These are phyloP conservation scores for Scaptomyza parva DNA, from an alignment of 2,888 invertebrate genomes.

Conservation along the genomic window DNA sequence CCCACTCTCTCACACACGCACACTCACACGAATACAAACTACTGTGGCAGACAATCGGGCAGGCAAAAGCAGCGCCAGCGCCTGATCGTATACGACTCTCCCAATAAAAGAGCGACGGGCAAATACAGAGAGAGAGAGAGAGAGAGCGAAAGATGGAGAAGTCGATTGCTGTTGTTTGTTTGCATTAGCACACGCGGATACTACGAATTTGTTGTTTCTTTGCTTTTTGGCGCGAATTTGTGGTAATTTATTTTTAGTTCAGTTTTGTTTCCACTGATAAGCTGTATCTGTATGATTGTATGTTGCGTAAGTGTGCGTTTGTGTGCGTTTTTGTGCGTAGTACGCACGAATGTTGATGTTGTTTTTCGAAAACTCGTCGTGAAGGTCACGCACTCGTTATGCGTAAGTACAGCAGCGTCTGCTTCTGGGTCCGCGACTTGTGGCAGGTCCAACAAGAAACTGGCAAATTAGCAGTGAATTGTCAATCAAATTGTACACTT, in stretches of 20 bases:
- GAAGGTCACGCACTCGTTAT: slow-evolving; percentile 66
- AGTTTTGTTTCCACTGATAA: slow-evolving; percentile 62
- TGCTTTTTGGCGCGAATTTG: slow-evolving; percentile 68
- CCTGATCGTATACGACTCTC: slow-evolving; percentile 16
- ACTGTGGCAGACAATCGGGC: slow-evolving; percentile 49
- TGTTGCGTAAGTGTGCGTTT: slow-evolving; percentile 20
- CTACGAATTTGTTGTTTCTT: slow-evolving; percentile 35
- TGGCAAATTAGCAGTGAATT: slow-evolving; percentile 29
- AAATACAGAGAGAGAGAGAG: not conserved
- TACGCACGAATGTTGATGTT: slow-evolving; percentile 57
- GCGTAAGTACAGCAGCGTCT: slow-evolving; percentile 69
- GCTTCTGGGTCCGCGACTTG: slow-evolving; percentile 36
- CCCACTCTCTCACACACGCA: slow-evolving; percentile 43
- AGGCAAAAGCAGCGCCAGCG: slow-evolving; percentile 16
- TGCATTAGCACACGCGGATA: slow-evolving; percentile 42
- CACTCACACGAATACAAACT: not conserved
- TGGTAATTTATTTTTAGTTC: slow-evolving; percentile 67
- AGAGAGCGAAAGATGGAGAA: not conserved
- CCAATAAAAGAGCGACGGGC: slow-evolving; percentile 11
- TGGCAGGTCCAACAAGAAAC: slow-evolving; percentile 32
- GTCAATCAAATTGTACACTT: slow-evolving; percentile 2
- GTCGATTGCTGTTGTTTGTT: slow-evolving; percentile 44
- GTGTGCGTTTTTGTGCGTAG: slow-evolving; percentile 30
- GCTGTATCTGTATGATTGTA: slow-evolving; percentile 22
- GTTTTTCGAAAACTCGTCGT: slow-evolving; percentile 65